These are phyloP conservation scores for Oconnorella tubifera DNA, from an alignment of 2,888 invertebrate species.

Conservation along the genomic window DNA sequence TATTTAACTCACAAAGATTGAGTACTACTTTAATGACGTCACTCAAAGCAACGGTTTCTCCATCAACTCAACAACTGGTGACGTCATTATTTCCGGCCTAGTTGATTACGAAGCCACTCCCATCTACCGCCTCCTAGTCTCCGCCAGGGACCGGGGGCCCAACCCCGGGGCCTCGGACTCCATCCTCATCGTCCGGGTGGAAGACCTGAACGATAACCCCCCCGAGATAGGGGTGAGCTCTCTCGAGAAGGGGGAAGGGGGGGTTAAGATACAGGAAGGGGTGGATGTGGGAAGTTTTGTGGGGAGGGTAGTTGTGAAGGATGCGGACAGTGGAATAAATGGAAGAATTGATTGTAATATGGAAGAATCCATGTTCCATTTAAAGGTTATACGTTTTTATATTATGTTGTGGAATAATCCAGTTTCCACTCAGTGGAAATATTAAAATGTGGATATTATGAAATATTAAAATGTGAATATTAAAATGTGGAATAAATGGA, in stretches of 20 bases:
- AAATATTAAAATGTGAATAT: too few relatives aligned
- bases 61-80: conserved; percentile 12
- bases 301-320: conserved; percentile 71
- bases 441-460: too few relatives aligned
- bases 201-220: conserved; percentile 14
- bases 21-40: conserved; percentile 10
- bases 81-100: conserved; percentile 11
- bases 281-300: conserved; percentile 71
- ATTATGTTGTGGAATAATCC: too few relatives aligned
- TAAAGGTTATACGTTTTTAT: too few relatives aligned
- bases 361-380: too few relatives aligned
- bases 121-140: conserved; percentile 15
- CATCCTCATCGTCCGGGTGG: conserved; percentile 12
- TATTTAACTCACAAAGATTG: too few relatives aligned
- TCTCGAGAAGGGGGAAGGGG: not conserved
- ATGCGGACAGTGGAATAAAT: conserved; percentile 77
- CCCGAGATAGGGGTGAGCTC: conserved; percentile 13
- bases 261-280: conserved; percentile 69
- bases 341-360: conserved; percentile 70
- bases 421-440: too few relatives aligned
- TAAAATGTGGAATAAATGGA: too few relatives aligned
- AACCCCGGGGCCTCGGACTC: conserved; percentile 14
- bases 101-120: conserved; percentile 20
- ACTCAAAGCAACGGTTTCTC: conserved; percentile 14
- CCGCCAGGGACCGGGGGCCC: conserved; percentile 18